Evolutionary conservation across 1,140 invertebrate species (phyloP), one percentile per base, ranked within the genome.

Genomic region (Leucophenga varia): DNA sequence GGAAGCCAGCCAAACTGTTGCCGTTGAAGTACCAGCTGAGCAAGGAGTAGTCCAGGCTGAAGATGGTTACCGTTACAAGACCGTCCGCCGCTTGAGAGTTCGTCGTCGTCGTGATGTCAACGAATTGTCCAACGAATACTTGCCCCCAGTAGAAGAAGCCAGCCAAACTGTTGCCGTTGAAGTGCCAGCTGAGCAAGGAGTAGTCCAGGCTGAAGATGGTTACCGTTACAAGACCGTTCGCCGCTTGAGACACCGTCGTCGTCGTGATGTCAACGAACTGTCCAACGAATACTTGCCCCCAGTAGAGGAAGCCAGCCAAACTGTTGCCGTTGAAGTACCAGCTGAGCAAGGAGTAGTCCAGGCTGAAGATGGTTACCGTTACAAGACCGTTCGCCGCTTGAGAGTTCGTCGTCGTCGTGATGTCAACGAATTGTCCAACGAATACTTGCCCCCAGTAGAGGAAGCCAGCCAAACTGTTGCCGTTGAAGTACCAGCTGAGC

Each of bases 161-260:
- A 13, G 31, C 37, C 50, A 47, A 35, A 47, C 49, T 12, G 46
- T 49, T 31, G 37, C 68, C 48, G 61, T 71, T 32, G 63, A 71
- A 52, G 59, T 70, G 25, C 67, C 67, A 21, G 59, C 57, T 25
- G 59, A 71, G 56, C 30, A n/a, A n/a, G n/a, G 9, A 25, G 14
- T 10, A 5, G 19, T 31, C 16, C 2, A 16, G 8, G 59, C 63
- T 12, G 56, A 54, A 56, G 65, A 70, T 59, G 65, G 65, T 3
- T 70, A 70, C 49, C 59, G 58, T 40, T 70, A 70, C 55, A 70
- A 64, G 54, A 63, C 57, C 17, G 59, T 68, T 13, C 60, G 59
- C 38, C 44, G 44, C 4, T 55, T 53, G 38, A 48, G 59, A 44
- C 51, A 54, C 43, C 61, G 61, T 34, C 52, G 40, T 6, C 57